A percentile compares a stretch with the other conserved stretches of the same genome.
phyloP scores from a whole-genome alignment of 2,113 vertebrate species.

The Ranitomeya imitator region DNA sequence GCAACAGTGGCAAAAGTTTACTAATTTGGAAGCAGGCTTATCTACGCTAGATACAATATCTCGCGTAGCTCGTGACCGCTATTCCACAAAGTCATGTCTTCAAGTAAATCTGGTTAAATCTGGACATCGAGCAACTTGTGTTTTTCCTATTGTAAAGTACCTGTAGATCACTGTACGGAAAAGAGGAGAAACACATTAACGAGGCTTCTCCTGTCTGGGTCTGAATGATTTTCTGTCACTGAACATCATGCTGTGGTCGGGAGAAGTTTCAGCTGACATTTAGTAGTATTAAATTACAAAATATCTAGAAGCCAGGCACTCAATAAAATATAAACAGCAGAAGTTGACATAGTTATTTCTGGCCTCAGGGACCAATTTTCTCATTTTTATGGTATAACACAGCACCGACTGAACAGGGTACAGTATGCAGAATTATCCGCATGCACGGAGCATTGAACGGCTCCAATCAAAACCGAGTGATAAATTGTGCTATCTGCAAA shows the following conservation, averaged over 20 bases:
- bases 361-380: constrained; percentile 75
- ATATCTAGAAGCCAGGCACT: constrained; percentile 72
- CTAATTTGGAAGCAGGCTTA: not conserved
- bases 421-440: constrained; percentile 50
- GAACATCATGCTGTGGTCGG: constrained; percentile 71
- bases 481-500: constrained; percentile 46
- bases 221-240: constrained; percentile 72
- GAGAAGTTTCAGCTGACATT: constrained; percentile 74
- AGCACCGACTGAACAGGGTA: constrained; percentile 37
- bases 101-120: constrained; percentile 30
- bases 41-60: not conserved
- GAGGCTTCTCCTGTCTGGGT: constrained; percentile 66
- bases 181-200: constrained; percentile 60
- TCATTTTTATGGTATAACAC: constrained; percentile 68
- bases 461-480: constrained; percentile 43
- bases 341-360: constrained; percentile 71
- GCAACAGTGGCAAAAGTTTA: not conserved
- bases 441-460: constrained; percentile 28
- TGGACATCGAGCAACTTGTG: constrained; percentile 9
- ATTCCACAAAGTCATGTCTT: not conserved
- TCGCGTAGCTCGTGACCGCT: not conserved
- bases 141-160: constrained; percentile 57
- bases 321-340: constrained; percentile 72
- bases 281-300: constrained; percentile 75
- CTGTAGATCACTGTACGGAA: constrained; percentile 58